Evolutionary conservation across 2,888 invertebrate genomes (phyloP).

Genomic region (Agonopterix alstromeriana): DNA sequence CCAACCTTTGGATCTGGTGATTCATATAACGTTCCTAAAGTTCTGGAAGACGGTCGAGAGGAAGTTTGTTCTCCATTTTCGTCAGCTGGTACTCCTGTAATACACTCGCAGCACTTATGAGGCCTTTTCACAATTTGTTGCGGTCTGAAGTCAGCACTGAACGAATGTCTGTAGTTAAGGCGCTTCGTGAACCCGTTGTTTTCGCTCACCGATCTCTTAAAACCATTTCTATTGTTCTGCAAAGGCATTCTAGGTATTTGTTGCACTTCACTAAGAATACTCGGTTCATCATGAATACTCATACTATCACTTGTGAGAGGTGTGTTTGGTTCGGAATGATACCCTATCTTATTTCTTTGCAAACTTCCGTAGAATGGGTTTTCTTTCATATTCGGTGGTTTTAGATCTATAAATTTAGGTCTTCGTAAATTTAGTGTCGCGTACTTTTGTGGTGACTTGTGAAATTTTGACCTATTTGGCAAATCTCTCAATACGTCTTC

Average conservation of each 20-base stretch:
- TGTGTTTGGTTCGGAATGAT: constrained; percentile 71
- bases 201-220: constrained; percentile 67
- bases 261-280: constrained; percentile 57
- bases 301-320: constrained; percentile 51
- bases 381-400: constrained; percentile 42
- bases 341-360: constrained; percentile 62
- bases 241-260: constrained; percentile 65
- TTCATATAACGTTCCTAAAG: constrained; percentile 67
- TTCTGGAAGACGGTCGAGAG: constrained; percentile 54
- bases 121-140: constrained; percentile 46
- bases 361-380: constrained; percentile 57
- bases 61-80: constrained; percentile 40
- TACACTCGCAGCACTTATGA: constrained; percentile 70
- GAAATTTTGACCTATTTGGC: constrained; percentile 66
- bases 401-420: constrained; percentile 68
- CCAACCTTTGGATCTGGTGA: constrained; percentile 81
- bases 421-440: constrained; percentile 66
- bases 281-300: constrained; percentile 46
- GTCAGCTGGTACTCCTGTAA: constrained; percentile 64
- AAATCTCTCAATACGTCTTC: constrained; percentile 69
- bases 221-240: constrained; percentile 62
- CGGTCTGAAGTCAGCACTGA: constrained; percentile 61
- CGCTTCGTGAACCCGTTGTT: constrained; percentile 65
- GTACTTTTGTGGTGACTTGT: constrained; percentile 69
- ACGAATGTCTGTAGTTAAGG: constrained; percentile 68